Evolutionary conservation across 2,797 vertebrate genomes (phyloP), one percentile per base, ranked within the genome.

Genomic region (Amblyopsis hoosieri): DNA sequence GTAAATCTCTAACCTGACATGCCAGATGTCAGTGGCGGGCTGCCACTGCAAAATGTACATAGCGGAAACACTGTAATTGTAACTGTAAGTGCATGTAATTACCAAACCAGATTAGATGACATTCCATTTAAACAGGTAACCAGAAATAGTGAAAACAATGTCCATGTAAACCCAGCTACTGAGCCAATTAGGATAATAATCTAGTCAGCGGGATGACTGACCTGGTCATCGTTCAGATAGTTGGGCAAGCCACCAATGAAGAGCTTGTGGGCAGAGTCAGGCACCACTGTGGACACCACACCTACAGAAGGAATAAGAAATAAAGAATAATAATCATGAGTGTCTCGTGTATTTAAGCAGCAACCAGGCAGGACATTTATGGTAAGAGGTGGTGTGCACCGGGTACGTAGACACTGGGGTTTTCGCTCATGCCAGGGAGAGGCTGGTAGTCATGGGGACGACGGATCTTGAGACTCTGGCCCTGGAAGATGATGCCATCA

Each of bases 221-320:
- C 95, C 95, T 97, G 96, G 86, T 98, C 95, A 64, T 98, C 96
- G 12, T 96, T 97, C 84, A 98, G 93, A 83, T 98, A 97, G 88
- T 97, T 96, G 66, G 96, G 96, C 76, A 98, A 89, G 52, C 96
- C 95, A 15, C 96, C 96, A 10, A 98, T 97, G 80, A 98, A 98
- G 62, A 97, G 92, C 82, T 98, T 98, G 87, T 98, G 95, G 59
- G 96, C 95, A 0, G 96, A 97, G 85, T 98, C 96, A 0, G 96
- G 96, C 54, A 98, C 96, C 82, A 98, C 96, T 1, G 96, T 98
- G 71, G 96, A 98, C 57, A 98, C 95, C 62, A 98, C 96, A 23
- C 96, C 96, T 97, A 68, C 14, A 72, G 4, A 37, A 19, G 72
- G 12, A 75, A 9, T 67, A 10, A 29, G 33, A 1, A 37, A 66